Evolutionary conservation across 2,797 vertebrate species (phyloP).

Genomic region (Diglossa cyanea): DNA sequence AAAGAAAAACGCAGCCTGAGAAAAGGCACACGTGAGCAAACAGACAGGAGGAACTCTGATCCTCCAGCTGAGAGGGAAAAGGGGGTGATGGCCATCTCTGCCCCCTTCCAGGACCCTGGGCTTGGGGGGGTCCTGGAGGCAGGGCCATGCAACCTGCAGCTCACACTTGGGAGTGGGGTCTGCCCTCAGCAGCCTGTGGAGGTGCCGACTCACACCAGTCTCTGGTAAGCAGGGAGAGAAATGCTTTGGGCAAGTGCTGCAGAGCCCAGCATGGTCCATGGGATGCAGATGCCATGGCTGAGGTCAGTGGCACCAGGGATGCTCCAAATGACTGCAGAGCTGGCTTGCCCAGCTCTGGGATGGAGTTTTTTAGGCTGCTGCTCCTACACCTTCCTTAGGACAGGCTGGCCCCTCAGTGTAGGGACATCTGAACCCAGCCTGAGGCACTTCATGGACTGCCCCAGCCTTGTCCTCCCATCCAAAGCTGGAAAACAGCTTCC

Average conservation of each 20-base stretch:
- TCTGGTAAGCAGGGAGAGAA: neutral
- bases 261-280: accelerated
- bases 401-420: accelerated
- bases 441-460: neutral
- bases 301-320: neutral
- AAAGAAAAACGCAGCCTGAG: neutral
- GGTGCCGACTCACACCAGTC: neutral
- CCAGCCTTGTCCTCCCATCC: neutral
- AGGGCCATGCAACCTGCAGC: neutral
- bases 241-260: neutral
- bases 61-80: neutral
- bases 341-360: neutral
- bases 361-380: accelerated
- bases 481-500: neutral
- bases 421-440: neutral
- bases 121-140: accelerated
- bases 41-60: neutral
- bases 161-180: accelerated
- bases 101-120: neutral
- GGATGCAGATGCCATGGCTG: neutral
- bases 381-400: neutral
- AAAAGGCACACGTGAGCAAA: slow-evolving; percentile 38
- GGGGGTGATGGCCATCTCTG: neutral
- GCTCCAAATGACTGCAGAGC: neutral
- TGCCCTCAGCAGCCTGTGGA: neutral